Base-by-base conservation (phyloP, 1,140 invertebrate genomes). In the Drosophila kohkoa region DNA sequence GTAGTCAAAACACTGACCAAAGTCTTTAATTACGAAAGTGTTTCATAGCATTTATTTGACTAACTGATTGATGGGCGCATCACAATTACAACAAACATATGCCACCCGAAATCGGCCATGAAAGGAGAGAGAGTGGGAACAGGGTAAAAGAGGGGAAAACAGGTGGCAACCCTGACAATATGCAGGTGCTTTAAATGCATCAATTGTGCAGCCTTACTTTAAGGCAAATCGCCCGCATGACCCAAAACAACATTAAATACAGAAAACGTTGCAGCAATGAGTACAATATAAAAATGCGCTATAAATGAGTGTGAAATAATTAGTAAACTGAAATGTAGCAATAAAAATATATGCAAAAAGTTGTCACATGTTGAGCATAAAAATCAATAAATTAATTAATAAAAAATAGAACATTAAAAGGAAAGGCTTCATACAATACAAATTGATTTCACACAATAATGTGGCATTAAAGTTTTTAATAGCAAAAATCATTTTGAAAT, bases 131-230 rank as follows among this genome's bases (percentile, higher is more conserved):
- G 15, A 15, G 15, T 15, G 15, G 15, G 0, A 15, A 15, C 15
- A 15, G 20, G 20, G 20, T 20, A 20, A 20, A 3, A 41, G 38
- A 41, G 11, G 38, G 38, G 38, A 3, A 41, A 10, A 41, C 11
- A 52, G 28, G 25, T 10, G n/a, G 51, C 54, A 57, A 6, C 71
- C 48, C 30, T 69, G 65, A 13, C 57, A 69, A 70, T 51, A 54
- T 75, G 72, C 72, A 58, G 72, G 72, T 71, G 49, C 54, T 81
- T 81, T 72, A 69, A 79, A 82, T 86, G 79, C 83, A 77, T 79
- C 75, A 73, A 73, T 66, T 79, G 63, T 82, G 82, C 79, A 75
- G 82, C 67, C 82, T 25, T 82, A 86, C 79, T 76, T 82, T 82
- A 62, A 72, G 64, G 59, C 62, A 74, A 55, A 74, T 25, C 41